Conservation (phyloP, 2,888 invertebrate species). For the Lasioglossum marginatum region DNA sequence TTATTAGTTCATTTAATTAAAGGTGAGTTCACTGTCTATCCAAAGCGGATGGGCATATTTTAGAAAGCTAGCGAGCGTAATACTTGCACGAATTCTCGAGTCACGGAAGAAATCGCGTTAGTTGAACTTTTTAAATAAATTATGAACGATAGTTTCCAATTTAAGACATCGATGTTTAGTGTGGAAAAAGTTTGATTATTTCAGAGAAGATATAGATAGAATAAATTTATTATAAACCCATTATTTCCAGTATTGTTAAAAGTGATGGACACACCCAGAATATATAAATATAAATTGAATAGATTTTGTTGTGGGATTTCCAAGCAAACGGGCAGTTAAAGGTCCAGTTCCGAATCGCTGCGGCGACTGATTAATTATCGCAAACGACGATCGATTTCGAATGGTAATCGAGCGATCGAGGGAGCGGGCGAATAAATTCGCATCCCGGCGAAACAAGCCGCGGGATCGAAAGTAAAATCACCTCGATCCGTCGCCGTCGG, state of each 20-base stretch:
- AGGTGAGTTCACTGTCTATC: background rate
- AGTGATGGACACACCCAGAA: too few relatives aligned
- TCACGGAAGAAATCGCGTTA: background rate
- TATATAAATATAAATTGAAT: too few relatives aligned
- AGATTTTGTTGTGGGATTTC: too few relatives aligned
- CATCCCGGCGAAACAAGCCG: constrained; percentile 23
- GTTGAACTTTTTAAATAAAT: background rate
- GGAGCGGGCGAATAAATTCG: background rate
- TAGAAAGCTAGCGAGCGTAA: background rate
- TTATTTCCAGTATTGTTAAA: too few relatives aligned
- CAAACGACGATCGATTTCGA: background rate
- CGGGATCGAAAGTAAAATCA: constrained; percentile 53
- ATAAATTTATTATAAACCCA: too few relatives aligned
- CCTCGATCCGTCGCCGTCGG: constrained; percentile 51
- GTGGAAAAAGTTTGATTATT: too few relatives aligned
- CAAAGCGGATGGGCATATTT: background rate
- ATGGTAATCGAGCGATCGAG: constrained; percentile 5
- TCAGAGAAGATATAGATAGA: too few relatives aligned
- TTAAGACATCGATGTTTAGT: too few relatives aligned
- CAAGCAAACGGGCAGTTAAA: background rate
- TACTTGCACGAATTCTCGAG: background rate
- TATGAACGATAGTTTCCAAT: background rate
- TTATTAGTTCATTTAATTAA: background rate
- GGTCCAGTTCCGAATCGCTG: background rate
- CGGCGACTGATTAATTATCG: background rate